Evolutionary conservation across 2,113 vertebrate genomes (phyloP), one percentile per base, ranked within the genome.

Genomic region (Coptodon bakossiorum): DNA sequence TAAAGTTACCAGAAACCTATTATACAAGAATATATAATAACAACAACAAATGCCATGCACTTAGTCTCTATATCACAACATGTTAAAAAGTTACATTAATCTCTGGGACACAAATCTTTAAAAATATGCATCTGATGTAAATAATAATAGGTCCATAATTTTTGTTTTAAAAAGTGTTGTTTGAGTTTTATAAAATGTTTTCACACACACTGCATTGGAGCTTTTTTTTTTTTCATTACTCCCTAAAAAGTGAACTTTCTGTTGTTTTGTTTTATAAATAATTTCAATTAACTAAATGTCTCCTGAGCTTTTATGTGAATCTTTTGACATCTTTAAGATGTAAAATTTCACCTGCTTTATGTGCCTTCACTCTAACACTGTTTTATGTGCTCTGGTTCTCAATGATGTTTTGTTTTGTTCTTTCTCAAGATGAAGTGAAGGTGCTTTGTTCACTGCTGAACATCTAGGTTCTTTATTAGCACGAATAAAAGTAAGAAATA

Each of bases 401-500:
- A 76, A 9, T 71, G 66, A 68, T 11, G 6, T 40, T 40, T 40
- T 63, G 31, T 63, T 63, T 9, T 66, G 16, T 66, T 36, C 31
- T 66, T 12, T 36, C 31, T n/a, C 61, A 66, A 66, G 10, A 36
- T 66, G 12, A 40, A 40, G 3, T 40, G 7, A 5, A 40, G 5
- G n/a, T 1, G 1, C 12, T 43, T 43, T 71, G 38, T 43, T 43
- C 1, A 6, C 13, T 76, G 22, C 14, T 76, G 68, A 0, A 29
- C 0, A 1, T 76, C 6, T 27, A 48, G 22, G 24, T 48, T 27
- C 24, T 48, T 48, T 11, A 76, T 48, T 29, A 11, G 24, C 71
- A 43, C 7, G 7, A 71, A 2, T 43, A 24, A 43, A 71, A 24
- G 63, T 24, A 71, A 71, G 36, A 71, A 24, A 71, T 14, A 1